These are phyloP conservation scores for Sparus aurata DNA, from an alignment of 2,797 vertebrate species.

Conservation along the genomic window DNA sequence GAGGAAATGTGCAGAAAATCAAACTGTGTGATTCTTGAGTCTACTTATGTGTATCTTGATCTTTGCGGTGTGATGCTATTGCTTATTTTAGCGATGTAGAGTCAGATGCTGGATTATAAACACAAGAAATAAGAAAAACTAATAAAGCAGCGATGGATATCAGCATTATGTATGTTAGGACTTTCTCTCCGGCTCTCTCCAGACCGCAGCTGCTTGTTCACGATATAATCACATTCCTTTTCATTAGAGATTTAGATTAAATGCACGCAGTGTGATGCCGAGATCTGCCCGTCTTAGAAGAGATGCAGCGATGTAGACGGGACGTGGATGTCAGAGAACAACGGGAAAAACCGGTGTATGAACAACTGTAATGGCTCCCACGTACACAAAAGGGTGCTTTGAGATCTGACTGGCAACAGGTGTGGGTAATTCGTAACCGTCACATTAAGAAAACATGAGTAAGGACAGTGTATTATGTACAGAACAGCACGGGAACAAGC, in stretches of 20 bases:
- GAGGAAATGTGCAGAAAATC: background rate
- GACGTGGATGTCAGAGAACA: background rate
- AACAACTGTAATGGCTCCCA: slow-evolving; percentile 23
- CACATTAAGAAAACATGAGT: slow-evolving; percentile 61
- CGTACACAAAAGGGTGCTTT: slow-evolving; percentile 17
- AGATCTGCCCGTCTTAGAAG: slow-evolving; percentile 19
- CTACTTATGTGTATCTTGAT: background rate
- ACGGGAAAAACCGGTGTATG: slow-evolving; percentile 12
- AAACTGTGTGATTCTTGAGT: background rate
- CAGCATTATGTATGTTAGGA: background rate
- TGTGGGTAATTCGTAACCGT: slow-evolving; percentile 49
- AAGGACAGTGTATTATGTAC: slow-evolving; percentile 21
- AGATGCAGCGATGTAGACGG: background rate
- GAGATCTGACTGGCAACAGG: slow-evolving; percentile 35
- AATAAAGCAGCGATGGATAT: background rate
- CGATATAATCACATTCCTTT: slow-evolving; percentile 56
- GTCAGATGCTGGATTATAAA: background rate
- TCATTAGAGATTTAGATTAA: slow-evolving; percentile 61
- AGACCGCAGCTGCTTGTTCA: slow-evolving; percentile 43
- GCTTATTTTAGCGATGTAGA: background rate
- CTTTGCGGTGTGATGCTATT: slow-evolving; percentile 2
- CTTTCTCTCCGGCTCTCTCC: slow-evolving; percentile 18
- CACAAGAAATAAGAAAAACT: background rate
- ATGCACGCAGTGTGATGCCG: slow-evolving; percentile 38
- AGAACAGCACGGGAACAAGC: background rate